Conservation (phyloP, 1,140 invertebrate genomes). For the Meloidogyne floridensis region DNA sequence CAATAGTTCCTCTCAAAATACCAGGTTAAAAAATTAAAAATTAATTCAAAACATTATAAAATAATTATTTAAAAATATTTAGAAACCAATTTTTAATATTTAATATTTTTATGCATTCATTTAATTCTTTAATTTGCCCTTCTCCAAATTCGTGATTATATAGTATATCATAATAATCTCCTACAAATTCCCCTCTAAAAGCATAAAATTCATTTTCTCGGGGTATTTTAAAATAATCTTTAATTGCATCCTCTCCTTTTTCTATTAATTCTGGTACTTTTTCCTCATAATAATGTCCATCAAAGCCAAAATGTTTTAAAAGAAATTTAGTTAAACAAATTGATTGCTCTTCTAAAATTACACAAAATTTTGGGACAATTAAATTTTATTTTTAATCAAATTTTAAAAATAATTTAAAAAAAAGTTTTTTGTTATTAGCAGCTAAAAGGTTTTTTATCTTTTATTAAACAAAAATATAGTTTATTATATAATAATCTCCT, state of each 20-base stretch:
- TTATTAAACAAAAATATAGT: too few species aligned
- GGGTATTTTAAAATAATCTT: not conserved
- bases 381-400: too few species aligned
- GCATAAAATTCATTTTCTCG: not conserved
- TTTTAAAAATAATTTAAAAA: too few species aligned
- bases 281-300: not conserved
- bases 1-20: too few species aligned
- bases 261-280: not conserved
- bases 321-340: not conserved
- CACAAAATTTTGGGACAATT: too few species aligned
- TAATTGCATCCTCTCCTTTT: not conserved
- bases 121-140: too few species aligned
- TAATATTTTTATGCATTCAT: not conserved
- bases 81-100: not conserved
- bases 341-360: not conserved
- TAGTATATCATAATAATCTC: not conserved
- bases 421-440: too few species aligned
- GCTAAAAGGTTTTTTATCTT: too few species aligned
- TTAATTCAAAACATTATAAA: too few species aligned
- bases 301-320: slow-evolving; percentile 1
- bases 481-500: too few species aligned
- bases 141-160: not conserved
- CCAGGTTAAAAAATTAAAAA: too few species aligned
- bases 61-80: not conserved
- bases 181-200: not conserved